A percentile compares a stretch with the other conserved stretches of the same genome.
phyloP scores from a whole-genome alignment of 2,113 vertebrate genomes.

The Myotis davidii region DNA sequence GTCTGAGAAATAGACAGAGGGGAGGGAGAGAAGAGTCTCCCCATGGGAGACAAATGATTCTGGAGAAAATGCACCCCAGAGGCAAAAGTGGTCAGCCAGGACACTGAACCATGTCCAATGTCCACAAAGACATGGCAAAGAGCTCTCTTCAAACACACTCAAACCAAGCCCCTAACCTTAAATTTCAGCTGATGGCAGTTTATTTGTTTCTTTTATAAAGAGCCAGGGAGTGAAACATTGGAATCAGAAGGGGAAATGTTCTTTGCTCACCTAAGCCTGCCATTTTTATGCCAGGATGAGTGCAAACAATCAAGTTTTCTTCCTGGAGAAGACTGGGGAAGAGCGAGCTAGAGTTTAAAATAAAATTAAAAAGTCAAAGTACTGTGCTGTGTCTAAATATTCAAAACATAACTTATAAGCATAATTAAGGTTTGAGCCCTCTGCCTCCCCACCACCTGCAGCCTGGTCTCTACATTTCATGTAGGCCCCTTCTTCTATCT shows the following conservation, averaged over 20 bases:
- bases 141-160: not conserved
- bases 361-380: not conserved
- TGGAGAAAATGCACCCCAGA: not conserved
- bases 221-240: not conserved
- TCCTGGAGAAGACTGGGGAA: not conserved
- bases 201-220: not conserved
- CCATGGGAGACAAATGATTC: not conserved
- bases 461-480: not conserved
- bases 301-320: slow-evolving; percentile 4
- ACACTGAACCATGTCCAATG: not conserved
- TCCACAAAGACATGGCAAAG: not conserved
- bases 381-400: not conserved
- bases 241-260: slow-evolving; percentile 19
- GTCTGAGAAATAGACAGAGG: slow-evolving; percentile 26
- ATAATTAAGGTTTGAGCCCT: not conserved
- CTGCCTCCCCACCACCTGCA: no score
- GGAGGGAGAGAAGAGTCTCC: not conserved
- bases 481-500: not conserved
- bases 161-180: not conserved
- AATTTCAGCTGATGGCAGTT: not conserved
- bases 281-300: not conserved
- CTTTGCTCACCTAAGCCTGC: not conserved
- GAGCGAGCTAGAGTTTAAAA: not conserved
- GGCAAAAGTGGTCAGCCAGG: not conserved
- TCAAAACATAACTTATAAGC: not conserved